Percentiles rank a stretch among this genome's conserved stretches.
Evolutionary conservation across 2,797 vertebrate species (phyloP).

Genomic region (Sebastes vulpes): DNA sequence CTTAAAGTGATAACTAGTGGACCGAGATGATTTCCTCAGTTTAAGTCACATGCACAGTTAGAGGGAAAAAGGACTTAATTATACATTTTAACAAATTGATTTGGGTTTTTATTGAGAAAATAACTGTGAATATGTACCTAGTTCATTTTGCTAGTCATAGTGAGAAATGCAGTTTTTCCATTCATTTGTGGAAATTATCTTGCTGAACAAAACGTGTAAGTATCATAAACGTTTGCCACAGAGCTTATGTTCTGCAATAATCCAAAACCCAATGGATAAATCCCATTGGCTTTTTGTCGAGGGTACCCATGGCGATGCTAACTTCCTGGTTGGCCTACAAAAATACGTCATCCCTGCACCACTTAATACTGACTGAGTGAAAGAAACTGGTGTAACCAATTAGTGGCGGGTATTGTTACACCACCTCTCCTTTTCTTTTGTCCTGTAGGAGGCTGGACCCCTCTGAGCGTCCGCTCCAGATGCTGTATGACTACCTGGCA

Average conservation of each 20-base stretch:
- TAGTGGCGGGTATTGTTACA: background rate
- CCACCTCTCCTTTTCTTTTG: constrained; percentile 1
- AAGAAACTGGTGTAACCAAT: background rate
- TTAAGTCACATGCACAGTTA: background rate
- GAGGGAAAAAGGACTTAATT: background rate
- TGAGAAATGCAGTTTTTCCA: background rate
- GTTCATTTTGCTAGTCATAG: background rate
- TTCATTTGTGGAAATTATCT: too few species aligned
- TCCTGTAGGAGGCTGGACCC: constrained; percentile 90
- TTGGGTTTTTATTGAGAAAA: background rate
- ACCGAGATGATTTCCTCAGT: constrained; percentile 45
- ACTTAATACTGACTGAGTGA: background rate
- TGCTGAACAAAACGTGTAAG: too few species aligned
- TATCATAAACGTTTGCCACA: too few species aligned
- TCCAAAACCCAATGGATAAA: too few species aligned
- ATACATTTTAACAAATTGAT: background rate
- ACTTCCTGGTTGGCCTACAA: background rate
- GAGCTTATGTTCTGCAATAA: too few species aligned
- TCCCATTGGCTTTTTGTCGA: too few species aligned
- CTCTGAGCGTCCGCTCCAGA: constrained; percentile 92
- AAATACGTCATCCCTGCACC: background rate
- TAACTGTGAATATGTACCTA: background rate
- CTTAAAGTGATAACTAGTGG: constrained; percentile 41
- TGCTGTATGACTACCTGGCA: constrained; percentile 94
- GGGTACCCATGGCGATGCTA: too few species aligned